These are phyloP conservation scores for Drosophila ironensis DNA, from an alignment of 1,140 invertebrate species.

Conservation along the genomic window DNA sequence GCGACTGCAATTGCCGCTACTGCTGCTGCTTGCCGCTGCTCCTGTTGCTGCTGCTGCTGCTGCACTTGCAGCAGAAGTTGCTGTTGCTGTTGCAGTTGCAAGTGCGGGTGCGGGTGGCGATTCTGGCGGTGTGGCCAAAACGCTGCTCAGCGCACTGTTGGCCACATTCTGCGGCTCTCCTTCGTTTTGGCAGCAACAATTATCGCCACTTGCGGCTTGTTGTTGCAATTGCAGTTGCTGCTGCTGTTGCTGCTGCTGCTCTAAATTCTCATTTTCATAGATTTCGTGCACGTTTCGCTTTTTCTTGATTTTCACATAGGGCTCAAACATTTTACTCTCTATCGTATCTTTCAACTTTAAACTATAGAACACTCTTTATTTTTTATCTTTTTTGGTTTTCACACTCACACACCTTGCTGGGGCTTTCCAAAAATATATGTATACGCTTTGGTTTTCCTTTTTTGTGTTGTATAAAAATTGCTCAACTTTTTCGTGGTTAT, in stretches of 20 bases:
- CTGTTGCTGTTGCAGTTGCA: constrained; percentile 2
- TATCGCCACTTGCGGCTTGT: constrained; percentile 49
- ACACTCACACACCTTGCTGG: constrained; percentile 11
- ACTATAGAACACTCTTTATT: constrained; percentile 1
- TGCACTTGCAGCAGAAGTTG: constrained; percentile 20
- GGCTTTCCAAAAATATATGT: constrained; percentile 26
- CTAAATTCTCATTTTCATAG: constrained; percentile 73
- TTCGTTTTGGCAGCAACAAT: constrained; percentile 72
- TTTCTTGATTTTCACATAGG: constrained; percentile 82
- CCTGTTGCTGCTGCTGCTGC: constrained; percentile 33
- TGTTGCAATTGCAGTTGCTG: constrained; percentile 22
- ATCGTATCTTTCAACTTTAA: constrained; percentile 9
- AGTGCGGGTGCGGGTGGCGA: background rate
- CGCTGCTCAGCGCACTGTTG: constrained; percentile 18
- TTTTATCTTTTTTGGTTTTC: constrained; percentile 15
- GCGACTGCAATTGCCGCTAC: constrained; percentile 71
- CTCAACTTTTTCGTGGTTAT: constrained; percentile 46
- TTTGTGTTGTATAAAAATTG: constrained; percentile 42
- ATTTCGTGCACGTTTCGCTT: constrained; percentile 77
- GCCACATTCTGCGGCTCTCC: constrained; percentile 52
- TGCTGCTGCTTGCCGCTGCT: constrained; percentile 43
- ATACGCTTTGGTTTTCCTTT: constrained; percentile 15
- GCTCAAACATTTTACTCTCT: constrained; percentile 78
- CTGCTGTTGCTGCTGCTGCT: constrained; percentile 44
- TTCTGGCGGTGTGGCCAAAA: constrained; percentile 23